Evolutionary conservation across 1,140 invertebrate species (phyloP), one percentile per base, ranked within the genome.

Genomic region (Cepaea nemoralis): DNA sequence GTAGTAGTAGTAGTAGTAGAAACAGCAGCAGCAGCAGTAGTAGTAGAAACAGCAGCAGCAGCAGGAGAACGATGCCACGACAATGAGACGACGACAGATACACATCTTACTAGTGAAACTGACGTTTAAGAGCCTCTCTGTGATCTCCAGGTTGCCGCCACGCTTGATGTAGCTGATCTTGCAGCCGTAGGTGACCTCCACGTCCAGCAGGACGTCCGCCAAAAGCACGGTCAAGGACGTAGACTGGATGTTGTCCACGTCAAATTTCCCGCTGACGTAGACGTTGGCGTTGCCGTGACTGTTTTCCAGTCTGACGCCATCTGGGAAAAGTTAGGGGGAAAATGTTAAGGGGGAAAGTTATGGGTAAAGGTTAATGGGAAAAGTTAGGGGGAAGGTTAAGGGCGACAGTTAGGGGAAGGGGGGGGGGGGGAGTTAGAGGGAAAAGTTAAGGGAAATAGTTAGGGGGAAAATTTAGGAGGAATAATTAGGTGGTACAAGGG

Each of bases 141-240:
- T 40, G 2, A 80, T 48, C 35, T 66, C 22, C 71, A 81, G n/a
- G 27, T 39, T 33, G 50, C 37, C 70, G 2, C 71, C 48, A 19
- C 75, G 45, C 37, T 77, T 59, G 0, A 40, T 63, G 55, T 77
- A 77, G 50, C 48, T 63, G 8, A 77, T 77, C 5, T 33, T 77
- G 63, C 75, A 77, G 0, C 50, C 50, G 33, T 77, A 77, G 0
- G 75, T 77, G 31, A 77, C 75, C 5, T 77, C 75, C 27, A 27
- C 27, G 1, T 77, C 75, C 31, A 59, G 1, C 31, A 39, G 37
- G 3, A 82, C 71, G 39, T 67, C 37, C 2, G 70, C 79, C 37
- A 76, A 48, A 45, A 81, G 67, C 0, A 82, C 82, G 31, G 42
- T 59, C 70, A 81, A 69, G 40, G 37, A 69, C 48, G 67, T 59